phyloP scores from a whole-genome alignment of 37 sponge, comb jelly and placozoan species.

The Chondrosia reniformis region DNA sequence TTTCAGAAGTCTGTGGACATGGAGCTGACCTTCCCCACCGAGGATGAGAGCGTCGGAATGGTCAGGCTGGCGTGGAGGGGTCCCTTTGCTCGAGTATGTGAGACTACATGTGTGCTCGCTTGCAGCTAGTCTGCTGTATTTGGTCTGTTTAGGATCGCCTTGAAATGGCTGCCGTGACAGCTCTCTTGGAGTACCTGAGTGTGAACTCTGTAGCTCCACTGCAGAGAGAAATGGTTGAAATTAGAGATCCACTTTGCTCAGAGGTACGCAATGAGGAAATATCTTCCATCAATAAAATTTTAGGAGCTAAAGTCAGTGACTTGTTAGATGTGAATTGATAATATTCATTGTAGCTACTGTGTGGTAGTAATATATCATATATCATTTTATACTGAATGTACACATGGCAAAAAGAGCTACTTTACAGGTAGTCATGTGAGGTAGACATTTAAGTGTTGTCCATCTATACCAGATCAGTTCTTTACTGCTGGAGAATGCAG shows the following conservation, averaged over 20 bases:
- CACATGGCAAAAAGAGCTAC: no score
- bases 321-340: no score
- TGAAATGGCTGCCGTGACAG: constrained; percentile 39
- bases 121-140: not conserved
- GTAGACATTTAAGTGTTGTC: no score
- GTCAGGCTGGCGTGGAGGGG: constrained; percentile 71
- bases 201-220: constrained; percentile 92
- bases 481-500: constrained; percentile 49
- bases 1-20: constrained; percentile 26
- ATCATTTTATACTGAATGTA: no score
- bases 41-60: constrained; percentile 68
- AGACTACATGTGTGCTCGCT: not conserved
- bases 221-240: constrained; percentile 73
- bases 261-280: constrained; percentile 1
- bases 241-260: constrained; percentile 72
- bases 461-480: not conserved
- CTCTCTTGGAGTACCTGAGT: constrained; percentile 70
- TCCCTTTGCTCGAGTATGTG: constrained; percentile 38
- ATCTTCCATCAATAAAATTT: no score
- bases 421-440: no score
- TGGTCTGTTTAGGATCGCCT: constrained; percentile 30
- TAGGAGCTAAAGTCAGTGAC: no score
- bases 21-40: constrained; percentile 62
- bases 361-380: no score
- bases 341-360: not conserved